phyloP scores from a whole-genome alignment of 2,797 vertebrate genomes.

The Neomorphus geoffroyi region DNA sequence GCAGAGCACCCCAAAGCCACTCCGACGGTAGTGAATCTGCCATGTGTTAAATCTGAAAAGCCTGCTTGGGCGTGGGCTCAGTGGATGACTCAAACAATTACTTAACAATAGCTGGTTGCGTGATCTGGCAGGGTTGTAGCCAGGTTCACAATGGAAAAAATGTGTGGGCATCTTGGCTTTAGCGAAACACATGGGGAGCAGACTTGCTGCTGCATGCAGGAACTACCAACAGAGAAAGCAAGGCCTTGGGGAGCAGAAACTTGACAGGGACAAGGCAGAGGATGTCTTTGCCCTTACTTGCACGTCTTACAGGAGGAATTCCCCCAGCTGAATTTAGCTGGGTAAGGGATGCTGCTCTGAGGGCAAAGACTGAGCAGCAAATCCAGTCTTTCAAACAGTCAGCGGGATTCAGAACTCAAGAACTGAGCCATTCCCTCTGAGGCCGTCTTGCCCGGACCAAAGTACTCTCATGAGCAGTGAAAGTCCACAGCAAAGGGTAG shows the following conservation, averaged over 20 bases:
- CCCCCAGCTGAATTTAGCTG: conserved; percentile 56
- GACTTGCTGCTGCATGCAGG: conserved; percentile 53
- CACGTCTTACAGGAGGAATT: conserved; percentile 60
- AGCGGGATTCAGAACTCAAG: background rate
- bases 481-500: background rate
- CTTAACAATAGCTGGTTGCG: conserved; percentile 55
- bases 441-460: background rate
- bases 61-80: conserved; percentile 50
- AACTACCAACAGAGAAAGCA: conserved; percentile 61
- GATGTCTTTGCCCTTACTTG: conserved; percentile 63
- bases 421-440: background rate
- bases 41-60: conserved; percentile 15
- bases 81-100: conserved; percentile 59
- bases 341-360: conserved; percentile 21
- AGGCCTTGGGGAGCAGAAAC: conserved; percentile 62
- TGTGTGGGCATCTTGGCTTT: conserved; percentile 53
- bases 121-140: conserved; percentile 58
- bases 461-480: background rate
- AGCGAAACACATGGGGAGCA: background rate
- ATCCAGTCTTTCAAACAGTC: background rate
- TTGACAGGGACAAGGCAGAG: conserved; percentile 55
- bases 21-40: conserved; percentile 2
- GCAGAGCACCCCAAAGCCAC: background rate
- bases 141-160: conserved; percentile 69
- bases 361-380: conserved; percentile 14